Percentiles rank a stretch among this genome's conserved stretches.
These are phyloP conservation scores for Sphecodes monilicornis DNA, from an alignment of 2,888 invertebrate species.

Conservation along the genomic window DNA sequence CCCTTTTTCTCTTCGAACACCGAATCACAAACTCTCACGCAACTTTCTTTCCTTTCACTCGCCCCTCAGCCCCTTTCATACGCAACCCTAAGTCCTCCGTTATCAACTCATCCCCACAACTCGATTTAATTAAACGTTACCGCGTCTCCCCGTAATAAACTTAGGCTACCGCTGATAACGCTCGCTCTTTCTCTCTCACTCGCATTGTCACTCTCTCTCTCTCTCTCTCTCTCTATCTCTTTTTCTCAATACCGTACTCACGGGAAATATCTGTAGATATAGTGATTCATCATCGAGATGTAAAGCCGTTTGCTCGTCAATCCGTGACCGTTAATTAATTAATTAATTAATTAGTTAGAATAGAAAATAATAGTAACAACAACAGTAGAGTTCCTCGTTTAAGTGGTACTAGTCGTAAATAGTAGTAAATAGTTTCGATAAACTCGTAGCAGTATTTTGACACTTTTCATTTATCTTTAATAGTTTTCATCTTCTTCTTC, in stretches of 20 bases:
- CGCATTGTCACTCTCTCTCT: neutral
- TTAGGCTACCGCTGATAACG: constrained; percentile 66
- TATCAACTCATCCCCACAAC: neutral
- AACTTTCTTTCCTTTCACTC: neutral
- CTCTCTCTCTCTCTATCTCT: neutral
- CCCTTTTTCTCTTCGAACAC: neutral
- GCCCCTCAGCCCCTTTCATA: neutral
- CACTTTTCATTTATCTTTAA: constrained; percentile 75
- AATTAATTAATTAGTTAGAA: constrained; percentile 67
- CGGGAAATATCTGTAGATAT: constrained; percentile 65
- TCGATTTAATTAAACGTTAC: constrained; percentile 60
- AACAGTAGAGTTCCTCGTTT: constrained; percentile 64
- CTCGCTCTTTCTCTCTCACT: neutral
- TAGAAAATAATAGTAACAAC: constrained; percentile 71
- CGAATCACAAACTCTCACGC: neutral
- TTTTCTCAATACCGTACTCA: constrained; percentile 59
- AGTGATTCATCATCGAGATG: constrained; percentile 63
- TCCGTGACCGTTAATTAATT: constrained; percentile 65
- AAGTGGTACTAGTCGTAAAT: constrained; percentile 71
- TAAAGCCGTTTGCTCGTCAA: constrained; percentile 66
- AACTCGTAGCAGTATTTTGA: constrained; percentile 79
- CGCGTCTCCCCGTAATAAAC: constrained; percentile 61
- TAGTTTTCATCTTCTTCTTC: constrained; percentile 59
- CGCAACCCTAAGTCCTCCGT: neutral
- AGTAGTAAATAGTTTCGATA: constrained; percentile 70